Percentiles rank a stretch among this genome's conserved stretches.
Conservation (phyloP, 2,797 vertebrate species). For the Carcharodon carcharias region DNA sequence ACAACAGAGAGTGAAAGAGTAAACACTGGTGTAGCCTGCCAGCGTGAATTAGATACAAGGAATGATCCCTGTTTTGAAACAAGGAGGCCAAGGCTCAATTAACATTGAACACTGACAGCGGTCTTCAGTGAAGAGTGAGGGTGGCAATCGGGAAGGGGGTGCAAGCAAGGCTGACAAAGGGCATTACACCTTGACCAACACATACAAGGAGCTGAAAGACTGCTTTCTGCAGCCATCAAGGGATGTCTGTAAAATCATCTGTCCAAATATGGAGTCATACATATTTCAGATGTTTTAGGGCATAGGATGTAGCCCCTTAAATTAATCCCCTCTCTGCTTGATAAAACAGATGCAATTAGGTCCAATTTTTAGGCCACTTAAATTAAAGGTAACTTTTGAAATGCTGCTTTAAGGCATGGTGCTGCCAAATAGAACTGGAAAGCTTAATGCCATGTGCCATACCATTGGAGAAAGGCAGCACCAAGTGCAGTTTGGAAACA, state of each 20-base stretch:
- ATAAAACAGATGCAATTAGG: neutral
- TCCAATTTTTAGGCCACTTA: neutral
- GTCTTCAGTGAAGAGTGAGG: no score
- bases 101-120: neutral
- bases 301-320: neutral
- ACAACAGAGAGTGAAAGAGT: neutral
- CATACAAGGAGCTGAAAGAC: neutral
- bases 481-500: neutral
- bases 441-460: neutral
- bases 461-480: neutral
- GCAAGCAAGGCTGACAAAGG: no score
- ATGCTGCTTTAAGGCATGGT: neutral
- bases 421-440: neutral
- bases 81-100: neutral
- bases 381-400: neutral
- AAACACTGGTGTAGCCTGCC: neutral
- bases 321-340: neutral
- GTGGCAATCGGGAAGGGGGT: no score
- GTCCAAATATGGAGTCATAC: neutral
- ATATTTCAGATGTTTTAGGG: neutral
- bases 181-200: neutral
- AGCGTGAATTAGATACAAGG: neutral
- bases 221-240: neutral
- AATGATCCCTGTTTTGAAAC: neutral
- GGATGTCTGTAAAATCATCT: neutral